Evolutionary conservation across 1,140 invertebrate species (phyloP), one percentile per base, ranked within the genome.

Genomic region (Anastrepha ludens): DNA sequence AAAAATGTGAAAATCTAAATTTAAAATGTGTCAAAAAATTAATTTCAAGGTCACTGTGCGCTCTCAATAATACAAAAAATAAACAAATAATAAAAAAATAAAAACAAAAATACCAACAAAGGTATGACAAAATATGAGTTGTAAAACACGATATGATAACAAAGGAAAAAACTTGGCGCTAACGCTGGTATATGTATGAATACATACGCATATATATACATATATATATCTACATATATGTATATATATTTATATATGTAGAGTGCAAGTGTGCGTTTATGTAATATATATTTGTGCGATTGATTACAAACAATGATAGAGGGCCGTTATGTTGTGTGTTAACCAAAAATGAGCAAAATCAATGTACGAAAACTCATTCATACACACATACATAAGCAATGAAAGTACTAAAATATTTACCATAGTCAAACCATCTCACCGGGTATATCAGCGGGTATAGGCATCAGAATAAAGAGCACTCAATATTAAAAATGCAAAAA

Each of bases 291-390:
- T 67, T 8, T 41, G 65, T 20, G 6, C 67, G 13, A 74, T 74
- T 74, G 39, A 44, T 74, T 74, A 74, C 67, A 44, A 74, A 74
- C 67, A 74, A 47, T 74, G 41, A 17, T 44, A 74, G 67, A 74
- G 67, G 39, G 67, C 67, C 67, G 7, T 17, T 74, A 74, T 39
- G 41, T 15, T 2, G 39, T 74, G 17, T 15, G 67, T 74, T 74
- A 47, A 47, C 41, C 13, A 47, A 13, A 47, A 13, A 15, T 41
- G 9, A 74, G 41, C 29, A 70, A 70, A 70, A 44, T 39, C 9
- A 44, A 39, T 3, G 41, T 9, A 70, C 67, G 13, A 47, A 29
- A 29, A 29, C 29, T 29, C 29, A 29, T 29, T 0, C 29, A 29
- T 29, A 0, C 29, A 29, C 29, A 29, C 29, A 55, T 8, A 55